These are phyloP conservation scores for Dicaeum eximium DNA, from an alignment of 2,113 vertebrate genomes.

Conservation along the genomic window DNA sequence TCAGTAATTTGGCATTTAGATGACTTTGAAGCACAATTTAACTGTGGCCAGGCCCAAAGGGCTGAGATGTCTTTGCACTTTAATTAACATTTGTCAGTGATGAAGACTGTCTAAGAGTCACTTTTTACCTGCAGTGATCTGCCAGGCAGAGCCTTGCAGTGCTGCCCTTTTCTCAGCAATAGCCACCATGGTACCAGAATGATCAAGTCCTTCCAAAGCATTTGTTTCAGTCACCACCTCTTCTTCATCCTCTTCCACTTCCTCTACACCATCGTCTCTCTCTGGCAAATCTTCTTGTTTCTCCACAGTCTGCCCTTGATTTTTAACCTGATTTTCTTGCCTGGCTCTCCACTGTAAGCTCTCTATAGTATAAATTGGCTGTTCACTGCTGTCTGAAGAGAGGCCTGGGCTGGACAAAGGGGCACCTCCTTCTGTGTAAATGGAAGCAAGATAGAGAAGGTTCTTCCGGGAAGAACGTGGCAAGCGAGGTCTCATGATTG, in stretches of 20 bases:
- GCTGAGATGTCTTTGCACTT: not conserved
- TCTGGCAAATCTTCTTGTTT: not conserved
- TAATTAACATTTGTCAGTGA: not conserved
- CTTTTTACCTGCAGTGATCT: constrained; percentile 78
- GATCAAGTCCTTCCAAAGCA: constrained; percentile 57
- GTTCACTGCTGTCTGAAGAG: constrained; percentile 44
- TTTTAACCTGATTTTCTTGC: constrained; percentile 45
- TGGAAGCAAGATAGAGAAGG: constrained; percentile 83
- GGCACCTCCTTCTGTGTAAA: constrained; percentile 84
- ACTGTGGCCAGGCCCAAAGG: not conserved
- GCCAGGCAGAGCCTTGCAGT: constrained; percentile 86
- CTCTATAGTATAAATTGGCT: constrained; percentile 87
- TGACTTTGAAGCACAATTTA: not conserved
- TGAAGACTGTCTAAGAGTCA: not conserved
- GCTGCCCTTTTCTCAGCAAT: constrained; percentile 75
- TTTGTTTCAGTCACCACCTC: constrained; percentile 60
- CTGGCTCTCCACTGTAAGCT: constrained; percentile 78
- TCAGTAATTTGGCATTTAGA: not conserved
- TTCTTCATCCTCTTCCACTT: constrained; percentile 60
- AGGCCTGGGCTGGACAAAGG: constrained; percentile 1
- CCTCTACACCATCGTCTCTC: constrained; percentile 6
- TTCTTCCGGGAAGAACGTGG: constrained; percentile 78
- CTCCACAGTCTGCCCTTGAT: constrained; percentile 8
- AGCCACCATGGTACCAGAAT: constrained; percentile 55
- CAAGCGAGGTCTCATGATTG: constrained; percentile 84